Conservation (phyloP, 1,140 invertebrate species). For the Liolophura sinensis region DNA sequence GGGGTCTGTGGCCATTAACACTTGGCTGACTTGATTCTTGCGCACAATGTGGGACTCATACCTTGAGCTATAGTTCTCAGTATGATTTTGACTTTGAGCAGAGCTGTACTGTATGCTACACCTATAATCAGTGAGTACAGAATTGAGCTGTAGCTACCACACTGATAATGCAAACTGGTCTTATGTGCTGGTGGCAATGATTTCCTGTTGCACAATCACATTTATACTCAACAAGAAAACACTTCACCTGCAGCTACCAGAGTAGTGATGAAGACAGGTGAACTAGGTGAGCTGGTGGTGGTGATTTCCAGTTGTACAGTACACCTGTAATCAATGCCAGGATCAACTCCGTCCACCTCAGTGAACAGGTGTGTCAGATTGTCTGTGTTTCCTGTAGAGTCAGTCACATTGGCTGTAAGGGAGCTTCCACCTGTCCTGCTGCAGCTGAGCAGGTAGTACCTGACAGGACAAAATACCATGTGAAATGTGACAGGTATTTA, state of each 20-base stretch:
- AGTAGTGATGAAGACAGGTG: constrained; percentile 18
- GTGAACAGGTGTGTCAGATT: constrained; percentile 18
- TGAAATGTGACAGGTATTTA: constrained; percentile 8
- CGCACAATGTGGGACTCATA: too few relatives aligned
- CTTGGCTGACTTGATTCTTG: too few relatives aligned
- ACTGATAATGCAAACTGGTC: too few relatives aligned
- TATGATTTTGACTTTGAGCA: too few relatives aligned
- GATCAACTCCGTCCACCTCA: constrained; percentile 18
- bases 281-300: constrained; percentile 15
- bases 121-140: too few relatives aligned
- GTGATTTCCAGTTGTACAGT: constrained; percentile 10
- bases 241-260: constrained; percentile 11
- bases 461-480: constrained; percentile 8
- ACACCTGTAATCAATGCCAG: constrained; percentile 24
- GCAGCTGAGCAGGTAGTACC: constrained; percentile 16
- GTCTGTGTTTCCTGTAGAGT: constrained; percentile 4
- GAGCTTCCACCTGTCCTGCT: not conserved
- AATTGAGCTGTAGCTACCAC: too few relatives aligned
- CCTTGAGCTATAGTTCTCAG: too few relatives aligned
- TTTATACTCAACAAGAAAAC: not conserved
- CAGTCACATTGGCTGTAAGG: constrained; percentile 1
- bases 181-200: too few relatives aligned
- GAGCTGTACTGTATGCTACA: too few relatives aligned
- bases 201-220: too few relatives aligned
- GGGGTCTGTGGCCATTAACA: too few relatives aligned